A percentile compares a stretch with the other conserved stretches of the same genome.
phyloP scores from a whole-genome alignment of 2,888 invertebrate species.

The Spilarctia lutea region DNA sequence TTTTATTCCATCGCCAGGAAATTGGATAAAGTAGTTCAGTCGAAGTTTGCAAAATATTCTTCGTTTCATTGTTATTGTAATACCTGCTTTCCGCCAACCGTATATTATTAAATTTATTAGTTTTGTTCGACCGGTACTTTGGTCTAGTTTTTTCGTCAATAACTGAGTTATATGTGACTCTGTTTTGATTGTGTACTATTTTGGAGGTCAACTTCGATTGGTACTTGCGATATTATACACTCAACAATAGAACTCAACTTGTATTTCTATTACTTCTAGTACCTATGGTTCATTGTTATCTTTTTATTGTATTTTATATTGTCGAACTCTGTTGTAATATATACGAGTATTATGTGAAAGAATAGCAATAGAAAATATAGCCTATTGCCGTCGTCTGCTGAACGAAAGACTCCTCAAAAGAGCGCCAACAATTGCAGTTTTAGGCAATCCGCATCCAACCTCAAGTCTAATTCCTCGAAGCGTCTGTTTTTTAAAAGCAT shows the following conservation, averaged over 20 bases:
- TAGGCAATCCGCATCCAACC: no score
- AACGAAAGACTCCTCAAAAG: no score
- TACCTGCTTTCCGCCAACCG: constrained; percentile 32
- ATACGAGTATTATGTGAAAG: no score
- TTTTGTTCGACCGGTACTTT: constrained; percentile 27
- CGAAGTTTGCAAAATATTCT: constrained; percentile 29
- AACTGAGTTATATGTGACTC: constrained; percentile 32
- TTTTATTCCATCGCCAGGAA: constrained; percentile 40
- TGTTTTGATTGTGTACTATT: constrained; percentile 30
- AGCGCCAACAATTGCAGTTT: no score
- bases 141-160: constrained; percentile 30
- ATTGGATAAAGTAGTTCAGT: constrained; percentile 39
- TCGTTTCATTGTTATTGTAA: constrained; percentile 48
- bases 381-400: no score
- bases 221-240: background rate
- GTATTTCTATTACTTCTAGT: background rate
- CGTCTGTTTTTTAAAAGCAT: no score
- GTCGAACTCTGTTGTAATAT: background rate
- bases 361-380: no score
- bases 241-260: background rate
- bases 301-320: background rate
- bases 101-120: constrained; percentile 49
- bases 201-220: constrained; percentile 13
- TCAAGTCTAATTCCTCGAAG: no score
- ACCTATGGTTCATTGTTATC: background rate